Percentiles rank a stretch among this genome's conserved stretches.
Evolutionary conservation across 2,888 invertebrate genomes (phyloP).

Genomic region (Agonopterix arenella): DNA sequence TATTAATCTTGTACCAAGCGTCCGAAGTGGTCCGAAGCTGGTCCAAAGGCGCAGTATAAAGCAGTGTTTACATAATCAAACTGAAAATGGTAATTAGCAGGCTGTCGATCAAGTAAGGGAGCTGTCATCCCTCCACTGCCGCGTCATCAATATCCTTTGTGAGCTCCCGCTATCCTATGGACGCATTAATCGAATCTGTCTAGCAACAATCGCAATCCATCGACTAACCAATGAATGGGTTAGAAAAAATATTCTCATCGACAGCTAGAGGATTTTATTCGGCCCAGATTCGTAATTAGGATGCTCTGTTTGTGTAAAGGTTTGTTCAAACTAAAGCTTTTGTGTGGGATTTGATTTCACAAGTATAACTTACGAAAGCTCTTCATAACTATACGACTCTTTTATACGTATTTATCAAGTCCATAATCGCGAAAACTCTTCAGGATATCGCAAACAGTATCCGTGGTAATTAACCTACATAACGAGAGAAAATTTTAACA

Average conservation of each 20-base stretch:
- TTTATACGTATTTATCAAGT: no score
- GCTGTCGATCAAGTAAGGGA: slow-evolving; percentile 31
- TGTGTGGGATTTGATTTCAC: no score
- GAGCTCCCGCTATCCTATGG: slow-evolving; percentile 9
- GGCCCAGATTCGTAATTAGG: no score
- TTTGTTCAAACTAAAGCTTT: no score
- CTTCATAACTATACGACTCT: no score
- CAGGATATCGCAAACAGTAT: no score
- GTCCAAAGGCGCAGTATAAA: slow-evolving; percentile 2
- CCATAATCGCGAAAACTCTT: no score
- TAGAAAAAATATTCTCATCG: background rate
- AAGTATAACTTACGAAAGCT: no score
- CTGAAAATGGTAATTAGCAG: slow-evolving; percentile 36
- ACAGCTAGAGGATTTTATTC: no score
- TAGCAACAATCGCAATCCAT: slow-evolving; percentile 12
- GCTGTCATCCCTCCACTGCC: slow-evolving; percentile 17
- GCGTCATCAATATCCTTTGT: slow-evolving; percentile 34
- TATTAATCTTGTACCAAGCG: background rate
- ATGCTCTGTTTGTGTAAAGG: no score
- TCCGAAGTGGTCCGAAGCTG: background rate
- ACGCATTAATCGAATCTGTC: slow-evolving; percentile 33
- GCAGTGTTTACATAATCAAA: slow-evolving; percentile 23
- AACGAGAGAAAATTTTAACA: no score
- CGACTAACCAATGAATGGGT: slow-evolving; percentile 2
- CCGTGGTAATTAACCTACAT: no score